Base-by-base conservation (phyloP, 2,888 invertebrate species). In the Caenorhabditis becei region DNA sequence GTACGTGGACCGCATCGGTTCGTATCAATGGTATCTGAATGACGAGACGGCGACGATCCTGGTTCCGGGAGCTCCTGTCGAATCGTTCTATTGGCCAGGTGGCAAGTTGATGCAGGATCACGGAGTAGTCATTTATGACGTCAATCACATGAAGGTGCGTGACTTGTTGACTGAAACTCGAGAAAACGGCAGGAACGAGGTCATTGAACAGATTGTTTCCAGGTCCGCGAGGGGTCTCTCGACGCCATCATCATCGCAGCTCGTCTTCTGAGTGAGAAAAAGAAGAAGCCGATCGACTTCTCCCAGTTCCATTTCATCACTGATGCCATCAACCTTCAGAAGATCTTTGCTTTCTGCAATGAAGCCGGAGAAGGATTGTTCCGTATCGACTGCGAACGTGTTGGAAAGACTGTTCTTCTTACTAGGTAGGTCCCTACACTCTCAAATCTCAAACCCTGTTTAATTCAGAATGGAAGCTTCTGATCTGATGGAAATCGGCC, bases 281-380 rank as follows among this genome's bases (percentile, higher is more conserved):
- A 82, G 69, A 89, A 89, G 85, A 90, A 91, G 66, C 88, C 88
- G 35, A 85, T 90, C 26, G 88, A 91, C 75, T 91, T 91, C 75
- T 87, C 87, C 51, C 85, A 91, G 69, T 91, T 82, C 75, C 89
- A 91, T 65, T 88, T 91, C 74, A 89, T 91, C 80, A 91, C 91
- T 14, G 91, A 91, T 75, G 87, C 89, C n/a, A 86, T 91, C 66
- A 91, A 91, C 79, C 86, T 91, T 20, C 91, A 91, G 81, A 91
- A 91, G 75, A 67, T 91, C 37, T 91, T 91, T 72, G 91, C 91
- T 16, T 91, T 91, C 78, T 88, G 88, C 11, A 90, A 90, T 80
- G 91, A 90, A 77, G 91, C 89, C 10, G 90, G 89, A 23, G 89
- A 90, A 20, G 91, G 91, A 44, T 80, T 91, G n/a, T 91, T 91